These are phyloP conservation scores for Spea bombifrons DNA, from an alignment of 2,113 vertebrate species.

Conservation along the genomic window DNA sequence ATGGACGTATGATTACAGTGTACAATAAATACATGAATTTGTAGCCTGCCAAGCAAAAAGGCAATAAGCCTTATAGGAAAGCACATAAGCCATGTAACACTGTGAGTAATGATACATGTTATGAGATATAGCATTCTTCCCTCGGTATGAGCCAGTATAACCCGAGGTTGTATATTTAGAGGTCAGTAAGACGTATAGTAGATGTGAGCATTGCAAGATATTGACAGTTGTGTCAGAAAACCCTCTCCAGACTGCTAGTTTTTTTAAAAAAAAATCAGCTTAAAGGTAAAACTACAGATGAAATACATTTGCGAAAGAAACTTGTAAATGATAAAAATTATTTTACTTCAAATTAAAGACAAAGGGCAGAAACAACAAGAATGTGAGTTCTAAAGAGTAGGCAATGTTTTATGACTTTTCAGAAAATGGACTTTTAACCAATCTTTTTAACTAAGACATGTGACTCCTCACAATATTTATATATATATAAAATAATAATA, in stretches of 20 bases:
- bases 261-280: not conserved
- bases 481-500: no score
- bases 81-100: slow-evolving; percentile 45
- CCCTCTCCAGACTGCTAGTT: not conserved
- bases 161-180: slow-evolving; percentile 33
- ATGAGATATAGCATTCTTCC: slow-evolving; percentile 28
- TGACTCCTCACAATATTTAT: not conserved
- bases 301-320: not conserved
- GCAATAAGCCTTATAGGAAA: slow-evolving; percentile 40
- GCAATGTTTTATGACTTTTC: not conserved
- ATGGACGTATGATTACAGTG: slow-evolving; percentile 16
- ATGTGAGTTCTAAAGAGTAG: not conserved
- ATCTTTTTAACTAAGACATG: not conserved
- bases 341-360: not conserved
- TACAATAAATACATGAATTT: slow-evolving; percentile 19
- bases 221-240: not conserved
- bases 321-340: not conserved
- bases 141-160: slow-evolving; percentile 22
- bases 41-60: slow-evolving; percentile 41
- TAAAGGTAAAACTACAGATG: not conserved
- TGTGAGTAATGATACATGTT: slow-evolving; percentile 45
- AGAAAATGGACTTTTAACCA: not conserved
- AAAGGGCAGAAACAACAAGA: not conserved
- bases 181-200: slow-evolving; percentile 13
- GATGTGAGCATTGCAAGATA: slow-evolving; percentile 5